Evolutionary conservation across 2,113 vertebrate species (phyloP).

Genomic region (Ancistrus triradiatus): DNA sequence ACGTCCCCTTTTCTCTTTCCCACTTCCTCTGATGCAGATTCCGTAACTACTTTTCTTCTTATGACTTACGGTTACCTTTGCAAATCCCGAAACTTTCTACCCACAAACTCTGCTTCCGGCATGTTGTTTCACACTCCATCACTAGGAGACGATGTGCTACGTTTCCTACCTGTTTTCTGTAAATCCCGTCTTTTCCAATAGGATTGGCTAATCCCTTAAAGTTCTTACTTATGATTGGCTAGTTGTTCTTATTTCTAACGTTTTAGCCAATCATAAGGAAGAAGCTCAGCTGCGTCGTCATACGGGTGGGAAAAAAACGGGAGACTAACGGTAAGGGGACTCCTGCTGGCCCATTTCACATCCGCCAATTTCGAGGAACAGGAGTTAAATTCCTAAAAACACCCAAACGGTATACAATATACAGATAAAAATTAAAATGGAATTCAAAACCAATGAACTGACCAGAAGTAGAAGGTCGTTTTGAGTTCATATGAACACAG

Average conservation of each 20-base stretch:
- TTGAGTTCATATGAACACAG: too few species aligned
- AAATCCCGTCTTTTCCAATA: background rate
- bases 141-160: background rate
- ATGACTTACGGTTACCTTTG: background rate
- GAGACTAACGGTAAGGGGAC: background rate
- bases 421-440: too few species aligned
- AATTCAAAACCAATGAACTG: too few species aligned
- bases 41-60: background rate
- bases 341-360: too few species aligned
- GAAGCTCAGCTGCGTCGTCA: background rate
- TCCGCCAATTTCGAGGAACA: too few species aligned
- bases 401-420: too few species aligned
- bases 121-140: slow-evolving; percentile 1
- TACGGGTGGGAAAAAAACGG: background rate
- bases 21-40: background rate
- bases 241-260: background rate
- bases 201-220: background rate
- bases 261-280: background rate
- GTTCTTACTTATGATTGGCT: background rate
- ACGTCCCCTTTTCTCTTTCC: background rate
- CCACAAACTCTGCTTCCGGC: background rate
- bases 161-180: background rate
- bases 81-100: background rate
- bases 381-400: too few species aligned
- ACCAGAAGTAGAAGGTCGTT: too few species aligned